Percentiles rank a stretch among this genome's conserved stretches.
phyloP scores from a whole-genome alignment of 2,113 vertebrate genomes.

The Nestor notabilis region DNA sequence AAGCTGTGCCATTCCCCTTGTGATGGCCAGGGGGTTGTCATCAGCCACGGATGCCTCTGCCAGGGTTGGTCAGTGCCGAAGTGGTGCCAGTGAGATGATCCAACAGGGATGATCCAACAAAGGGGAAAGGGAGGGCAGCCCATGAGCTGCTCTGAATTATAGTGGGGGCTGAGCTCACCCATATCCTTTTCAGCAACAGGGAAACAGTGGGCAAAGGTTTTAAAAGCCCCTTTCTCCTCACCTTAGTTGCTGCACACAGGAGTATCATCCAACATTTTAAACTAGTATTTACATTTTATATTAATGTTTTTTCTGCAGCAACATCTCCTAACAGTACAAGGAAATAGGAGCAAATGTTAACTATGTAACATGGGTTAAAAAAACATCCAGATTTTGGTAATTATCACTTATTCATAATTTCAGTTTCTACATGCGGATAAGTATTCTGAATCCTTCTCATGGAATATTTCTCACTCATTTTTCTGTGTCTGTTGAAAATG shows the following conservation, averaged over 20 bases:
- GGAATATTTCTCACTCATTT: neutral
- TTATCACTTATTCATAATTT: neutral
- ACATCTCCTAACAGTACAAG: neutral
- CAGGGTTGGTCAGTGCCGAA: fast-evolving
- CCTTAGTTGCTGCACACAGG: neutral
- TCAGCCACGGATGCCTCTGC: neutral
- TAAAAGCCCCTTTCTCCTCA: neutral
- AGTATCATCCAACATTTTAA: neutral
- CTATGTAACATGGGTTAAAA: neutral
- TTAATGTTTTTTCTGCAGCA: neutral
- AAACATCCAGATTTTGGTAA: neutral
- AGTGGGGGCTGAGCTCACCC: neutral
- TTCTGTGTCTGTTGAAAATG: neutral
- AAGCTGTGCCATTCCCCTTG: fast-evolving
- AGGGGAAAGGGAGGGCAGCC: neutral
- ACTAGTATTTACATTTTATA: neutral
- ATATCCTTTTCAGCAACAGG: neutral
- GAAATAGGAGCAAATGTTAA: neutral
- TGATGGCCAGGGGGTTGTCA: neutral
- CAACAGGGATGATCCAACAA: neutral
- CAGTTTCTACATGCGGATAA: neutral
- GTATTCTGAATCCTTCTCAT: neutral
- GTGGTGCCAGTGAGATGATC: fast-evolving
- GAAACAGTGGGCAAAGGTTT: neutral
- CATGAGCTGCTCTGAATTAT: neutral